Evolutionary conservation across 2,113 vertebrate species (phyloP), one percentile per base, ranked within the genome.

Genomic region (Porphyrio hochstetteri): DNA sequence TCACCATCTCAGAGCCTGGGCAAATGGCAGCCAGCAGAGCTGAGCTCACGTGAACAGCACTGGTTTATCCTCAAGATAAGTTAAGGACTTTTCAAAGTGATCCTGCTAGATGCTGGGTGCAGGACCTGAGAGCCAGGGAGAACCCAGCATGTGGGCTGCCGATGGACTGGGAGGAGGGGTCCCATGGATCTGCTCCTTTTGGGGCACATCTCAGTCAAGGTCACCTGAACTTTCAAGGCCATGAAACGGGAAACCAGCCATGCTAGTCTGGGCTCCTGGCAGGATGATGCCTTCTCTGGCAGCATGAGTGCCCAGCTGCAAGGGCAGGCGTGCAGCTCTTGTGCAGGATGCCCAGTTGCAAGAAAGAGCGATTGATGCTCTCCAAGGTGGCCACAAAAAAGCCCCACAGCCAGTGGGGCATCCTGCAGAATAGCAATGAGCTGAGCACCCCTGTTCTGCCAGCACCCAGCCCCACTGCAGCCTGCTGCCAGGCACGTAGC

Each of bases 101-200:
- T 61, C 28, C 63, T 2, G 4, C n/a, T 33, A 29, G 44, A 40
- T 2, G 8, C 68, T 31, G 61, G 61, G 16, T 2, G 3, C 11
- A 10, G 56, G 40, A 61, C 29, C 52, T 0, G 38, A 18, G 24
- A 44, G 42, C 25, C 0, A 0, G 42, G 28, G 28, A 81, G 35
- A 67, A 8, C 40, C 44, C 19, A 28, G n/a, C 0, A 0, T 40
- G 20, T 0, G 2, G 42, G 28, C 28, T 93, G 68, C 36, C 1
- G 2, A 3, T 7, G 13, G 33, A 7, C 9, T 29, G 84, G 65
- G 33, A 69, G 11, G 11, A 82, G 52, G 0, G 0, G 24, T 52
- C 50, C 31, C 23, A 36, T 48, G 50, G 59, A 72, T 10, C 29
- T 1, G 3, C 9, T 50, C 28, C 61, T 59, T 48, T 31, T 18